Evolutionary conservation across 2,797 vertebrate genomes (phyloP), one percentile per base, ranked within the genome.

Genomic region (Danio tinwini): DNA sequence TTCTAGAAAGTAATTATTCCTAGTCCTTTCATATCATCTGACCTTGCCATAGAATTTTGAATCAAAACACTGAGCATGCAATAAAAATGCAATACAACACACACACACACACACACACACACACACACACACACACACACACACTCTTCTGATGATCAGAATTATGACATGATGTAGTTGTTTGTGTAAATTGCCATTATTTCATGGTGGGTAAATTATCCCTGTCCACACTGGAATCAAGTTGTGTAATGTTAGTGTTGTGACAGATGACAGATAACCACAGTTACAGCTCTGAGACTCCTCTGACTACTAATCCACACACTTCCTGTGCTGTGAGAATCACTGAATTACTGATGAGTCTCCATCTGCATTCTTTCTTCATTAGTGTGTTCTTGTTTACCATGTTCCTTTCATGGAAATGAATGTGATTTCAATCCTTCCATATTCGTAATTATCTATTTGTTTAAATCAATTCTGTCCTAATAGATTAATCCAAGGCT

Each of bases 241-340:
- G 53, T 72, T 72, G 40, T 72, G 53, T 58, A 72, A 58, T 29
- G 53, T 58, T 58, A 16, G 44, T 58, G 53, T 29, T 56, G 40
- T 55, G 50, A 55, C 11, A 9, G n/a, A 39, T 40, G 42, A 55
- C n/a, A 19, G 11, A 55, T 71, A 39, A 37, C 55, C 71, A 11
- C 42, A 73, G 21, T 44, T 5, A 1, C 53, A 72, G 40, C 53
- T 58, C 1, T 58, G 40, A 56, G 53, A 58, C 13, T 72, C 21
- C 17, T 72, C 3, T 56, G 53, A 45, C 53, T 72, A 58, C 53
- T 40, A 29, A 58, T 58, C 70, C 45, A 29, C 53, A 62, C 44
- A 50, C 72, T 74, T 74, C 72, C 72, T 62, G 56, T 74, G 56
- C 71, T 49, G 7, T 21, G 45, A 61, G 21, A 50, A 39, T 70